Evolutionary conservation across 2,113 vertebrate genomes (phyloP).

Genomic region (Falco punctatus): DNA sequence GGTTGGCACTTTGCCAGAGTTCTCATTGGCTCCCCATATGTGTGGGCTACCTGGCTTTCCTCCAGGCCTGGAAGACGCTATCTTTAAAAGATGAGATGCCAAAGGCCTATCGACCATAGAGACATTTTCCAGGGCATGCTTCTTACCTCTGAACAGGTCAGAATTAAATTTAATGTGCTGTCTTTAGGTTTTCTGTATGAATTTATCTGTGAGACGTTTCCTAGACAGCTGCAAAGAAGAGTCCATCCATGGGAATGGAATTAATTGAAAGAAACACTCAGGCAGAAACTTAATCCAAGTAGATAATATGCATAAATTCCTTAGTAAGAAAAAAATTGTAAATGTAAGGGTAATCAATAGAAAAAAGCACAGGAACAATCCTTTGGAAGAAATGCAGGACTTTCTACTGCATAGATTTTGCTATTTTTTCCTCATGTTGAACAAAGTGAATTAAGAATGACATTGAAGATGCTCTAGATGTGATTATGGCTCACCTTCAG

Average conservation of each 20-base stretch:
- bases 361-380: background rate
- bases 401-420: background rate
- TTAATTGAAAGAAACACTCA: background rate
- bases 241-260: background rate
- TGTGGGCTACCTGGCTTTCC: background rate
- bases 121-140: background rate
- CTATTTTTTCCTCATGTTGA: background rate
- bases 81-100: constrained; percentile 30
- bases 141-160: background rate
- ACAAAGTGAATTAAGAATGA: background rate
- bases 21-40: background rate
- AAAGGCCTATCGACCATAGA: background rate
- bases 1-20: background rate
- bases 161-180: background rate
- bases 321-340: background rate
- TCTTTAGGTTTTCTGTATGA: background rate
- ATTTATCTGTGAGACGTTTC: background rate
- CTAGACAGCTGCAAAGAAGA: background rate
- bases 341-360: background rate
- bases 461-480: background rate
- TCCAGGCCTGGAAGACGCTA: background rate
- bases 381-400: background rate
- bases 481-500: background rate
- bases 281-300: background rate
- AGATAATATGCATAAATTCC: background rate